A percentile compares a stretch with the other conserved stretches of the same genome.
phyloP scores from a whole-genome alignment of 2,888 invertebrate species.

The Tuta absoluta region DNA sequence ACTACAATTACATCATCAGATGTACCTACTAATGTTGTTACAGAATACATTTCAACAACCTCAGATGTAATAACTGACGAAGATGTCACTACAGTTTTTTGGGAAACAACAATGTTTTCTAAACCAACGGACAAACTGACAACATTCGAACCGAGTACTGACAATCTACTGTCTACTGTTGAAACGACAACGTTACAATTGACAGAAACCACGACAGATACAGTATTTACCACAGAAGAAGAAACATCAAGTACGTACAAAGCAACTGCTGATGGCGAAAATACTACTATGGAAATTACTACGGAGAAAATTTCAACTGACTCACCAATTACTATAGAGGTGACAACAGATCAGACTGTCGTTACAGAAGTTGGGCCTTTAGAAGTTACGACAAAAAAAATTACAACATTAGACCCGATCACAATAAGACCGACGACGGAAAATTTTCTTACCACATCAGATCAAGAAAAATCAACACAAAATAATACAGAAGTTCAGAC shows the following conservation, averaged over 20 bases:
- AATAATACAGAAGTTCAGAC: neutral
- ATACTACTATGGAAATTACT: neutral
- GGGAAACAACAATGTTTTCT: conserved; percentile 18
- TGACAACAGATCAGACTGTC: neutral
- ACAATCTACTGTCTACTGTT: too few relatives aligned
- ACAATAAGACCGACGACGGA: too few relatives aligned
- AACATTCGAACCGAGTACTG: neutral
- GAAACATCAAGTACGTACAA: too few relatives aligned
- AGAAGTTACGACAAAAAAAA: too few relatives aligned
- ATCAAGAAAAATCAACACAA: neutral
- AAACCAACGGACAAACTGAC: neutral
- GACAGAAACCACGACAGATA: too few relatives aligned
- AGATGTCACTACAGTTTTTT: neutral
- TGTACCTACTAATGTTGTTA: neutral
- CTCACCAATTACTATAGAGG: neutral
- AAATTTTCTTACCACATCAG: too few relatives aligned
- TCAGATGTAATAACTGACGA: neutral
- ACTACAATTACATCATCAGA: neutral
- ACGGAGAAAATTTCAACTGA: neutral
- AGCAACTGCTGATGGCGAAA: neutral
- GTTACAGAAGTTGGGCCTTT: neutral
- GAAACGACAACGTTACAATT: too few relatives aligned
- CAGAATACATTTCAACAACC: neutral
- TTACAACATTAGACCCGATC: too few relatives aligned
- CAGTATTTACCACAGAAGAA: too few relatives aligned